Base-by-base conservation (phyloP, 1,140 invertebrate species). In the Penaeus japonicus region DNA sequence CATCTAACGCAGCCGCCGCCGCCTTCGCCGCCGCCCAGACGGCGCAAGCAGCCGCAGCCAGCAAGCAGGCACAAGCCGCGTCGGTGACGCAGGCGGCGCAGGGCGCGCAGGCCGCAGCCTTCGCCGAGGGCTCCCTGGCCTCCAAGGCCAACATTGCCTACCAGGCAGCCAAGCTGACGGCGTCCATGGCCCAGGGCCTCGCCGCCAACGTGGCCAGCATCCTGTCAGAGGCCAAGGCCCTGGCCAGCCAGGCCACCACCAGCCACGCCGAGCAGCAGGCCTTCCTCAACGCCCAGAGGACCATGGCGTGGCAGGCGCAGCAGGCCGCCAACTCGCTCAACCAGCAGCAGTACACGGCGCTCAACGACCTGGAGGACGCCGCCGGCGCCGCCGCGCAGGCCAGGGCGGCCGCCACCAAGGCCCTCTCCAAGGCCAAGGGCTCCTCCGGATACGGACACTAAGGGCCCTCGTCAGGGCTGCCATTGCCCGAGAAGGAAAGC, bases 391-490 rank as follows among this genome's bases (percentile, higher is more conserved):
- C 70, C 24, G 70, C 70, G 7, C 70, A 73, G 24, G 70, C 70
- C n/a, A 27, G 35, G 24, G 70, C 70, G 35, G 70, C 70, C 17
- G 70, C 70, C 22, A 73, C 70, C 17, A 73, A 73, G 70, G 70
- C 70, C n/a, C 27, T 73, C 24, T 73, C 70, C 70, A 73, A 73
- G 70, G 70, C 70, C 70, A 73, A 73, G 70, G 70, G 70, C 24
- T 18, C 27, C 70, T 73, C 27, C 35, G 70, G 70, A 5, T 32
- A 73, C 18, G 70, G 70, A 15, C 27, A 32, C 27, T 73, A n/a
- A 18, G 70, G 24, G 17, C 20, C 27, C 35, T 73, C 27, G 30
- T 17, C 30, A 17, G 70, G n/a, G 24, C 17, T 30, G 17, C 17
- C n/a, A 24, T 65, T 20, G 62, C 70, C 2, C 15, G 20, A 32